phyloP scores from a whole-genome alignment of 2,113 vertebrate species.

The Bagarius yarrelli region DNA sequence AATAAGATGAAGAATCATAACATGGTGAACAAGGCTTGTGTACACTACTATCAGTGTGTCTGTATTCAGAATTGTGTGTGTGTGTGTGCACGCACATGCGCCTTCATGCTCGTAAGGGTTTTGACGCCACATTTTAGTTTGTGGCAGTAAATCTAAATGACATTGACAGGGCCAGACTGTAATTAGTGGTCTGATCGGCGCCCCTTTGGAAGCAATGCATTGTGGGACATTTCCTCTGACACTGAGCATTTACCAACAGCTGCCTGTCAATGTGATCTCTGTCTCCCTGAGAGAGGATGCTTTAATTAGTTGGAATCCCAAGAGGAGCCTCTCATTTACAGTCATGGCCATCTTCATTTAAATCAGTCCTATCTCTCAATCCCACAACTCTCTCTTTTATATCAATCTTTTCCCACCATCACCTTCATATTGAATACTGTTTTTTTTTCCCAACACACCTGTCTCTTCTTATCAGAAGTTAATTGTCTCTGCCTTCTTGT shows the following conservation, averaged over 20 bases:
- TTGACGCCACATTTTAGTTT: slow-evolving; percentile 31
- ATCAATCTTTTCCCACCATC: slow-evolving; percentile 31
- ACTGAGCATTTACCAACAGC: slow-evolving; percentile 55
- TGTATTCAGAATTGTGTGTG: slow-evolving; percentile 41
- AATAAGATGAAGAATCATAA: slow-evolving; percentile 66
- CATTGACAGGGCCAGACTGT: slow-evolving; percentile 56
- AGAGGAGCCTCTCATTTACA: slow-evolving; percentile 54
- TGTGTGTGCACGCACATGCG: slow-evolving; percentile 39
- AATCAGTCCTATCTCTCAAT: slow-evolving; percentile 49
- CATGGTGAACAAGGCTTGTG: slow-evolving; percentile 49
- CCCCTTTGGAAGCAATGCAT: slow-evolving; percentile 51
- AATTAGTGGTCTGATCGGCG: slow-evolving; percentile 54
- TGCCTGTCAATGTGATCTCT: slow-evolving; percentile 54
- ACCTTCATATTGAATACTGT: slow-evolving; percentile 40
- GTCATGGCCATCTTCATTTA: slow-evolving; percentile 54
- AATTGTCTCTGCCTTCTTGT: slow-evolving; percentile 37
- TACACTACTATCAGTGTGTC: slow-evolving; percentile 40
- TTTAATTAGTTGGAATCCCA: slow-evolving; percentile 59
- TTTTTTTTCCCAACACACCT: slow-evolving; percentile 45
- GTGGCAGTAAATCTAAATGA: slow-evolving; percentile 48
- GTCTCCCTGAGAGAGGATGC: slow-evolving; percentile 48
- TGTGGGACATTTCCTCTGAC: slow-evolving; percentile 53
- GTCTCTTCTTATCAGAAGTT: slow-evolving; percentile 49
- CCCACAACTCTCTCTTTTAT: slow-evolving; percentile 46
- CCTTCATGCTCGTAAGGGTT: slow-evolving; percentile 12